Base-by-base conservation (phyloP, 2,797 vertebrate species). In the Pteronotus mesoamericanus region DNA sequence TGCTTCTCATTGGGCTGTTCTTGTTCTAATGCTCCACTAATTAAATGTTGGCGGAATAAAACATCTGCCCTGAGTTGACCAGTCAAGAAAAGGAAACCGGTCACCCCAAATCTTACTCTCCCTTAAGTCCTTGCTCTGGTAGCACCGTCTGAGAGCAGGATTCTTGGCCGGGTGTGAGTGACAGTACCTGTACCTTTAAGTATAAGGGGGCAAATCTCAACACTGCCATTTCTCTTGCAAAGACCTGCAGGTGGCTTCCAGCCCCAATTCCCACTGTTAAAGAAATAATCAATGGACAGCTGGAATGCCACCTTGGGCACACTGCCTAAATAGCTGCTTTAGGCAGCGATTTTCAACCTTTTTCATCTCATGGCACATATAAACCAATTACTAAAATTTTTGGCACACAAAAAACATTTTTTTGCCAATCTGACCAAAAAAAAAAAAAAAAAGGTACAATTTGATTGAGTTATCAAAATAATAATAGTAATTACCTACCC, bases 171-270 rank as follows among this genome's bases (percentile, higher is more conserved):
- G n/a, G 39, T 37, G 10, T 6, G 5, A 34, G 29, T 9, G 22
- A 46, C 0, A 0, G 34, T 9, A 24, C 4, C 9, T 24, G 18
- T 46, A 75, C 42, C n/a, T 37, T 19, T 3, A 6, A 64, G n/a
- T 8, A 0, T 9, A 44, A 77, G 14, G 2, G 37, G 34, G 22
- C 44, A 34, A 59, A 72, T 22, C 32, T 29, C 37, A 57, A 29
- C 15, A 48, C n/a, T 85, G 69, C 18, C 12, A 0, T 42, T 72
- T 59, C 46, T 78, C 14, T 5, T 3, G 6, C 9, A 12, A 6
- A 90, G n/a, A 53, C 16, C 24, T 29, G 39, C 22, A 75, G n/a
- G 29, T 26, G 32, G 55, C 69, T 34, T 59, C 39, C 39, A 87
- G 48, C 55, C 32, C 48, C 24, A 26, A 37, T 39, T 53, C 14